A percentile compares a stretch with the other conserved stretches of the same genome.
phyloP scores from a whole-genome alignment of 2,797 vertebrate species.

The Cynopterus sphinx region DNA sequence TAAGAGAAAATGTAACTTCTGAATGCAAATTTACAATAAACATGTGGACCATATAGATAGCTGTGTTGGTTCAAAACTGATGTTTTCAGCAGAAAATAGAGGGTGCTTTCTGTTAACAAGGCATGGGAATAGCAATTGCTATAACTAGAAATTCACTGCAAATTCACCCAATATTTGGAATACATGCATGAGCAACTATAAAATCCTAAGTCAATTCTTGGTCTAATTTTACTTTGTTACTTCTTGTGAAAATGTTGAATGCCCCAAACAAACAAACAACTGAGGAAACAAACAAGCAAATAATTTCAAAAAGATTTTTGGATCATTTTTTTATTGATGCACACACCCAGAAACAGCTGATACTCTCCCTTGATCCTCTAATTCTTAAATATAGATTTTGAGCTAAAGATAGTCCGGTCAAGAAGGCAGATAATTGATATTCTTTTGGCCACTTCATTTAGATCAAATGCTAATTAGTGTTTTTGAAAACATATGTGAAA shows the following conservation, averaged over 20 bases:
- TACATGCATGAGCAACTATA: slow-evolving; percentile 78
- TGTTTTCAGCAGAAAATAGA: neutral
- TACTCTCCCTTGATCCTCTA: neutral
- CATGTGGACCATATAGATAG: neutral
- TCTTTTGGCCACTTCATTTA: neutral
- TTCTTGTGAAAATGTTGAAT: slow-evolving; percentile 79
- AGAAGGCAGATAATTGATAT: slow-evolving; percentile 5
- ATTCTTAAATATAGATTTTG: slow-evolving; percentile 54
- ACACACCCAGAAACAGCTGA: neutral
- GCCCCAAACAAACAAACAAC: neutral
- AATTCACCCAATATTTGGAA: slow-evolving; percentile 81
- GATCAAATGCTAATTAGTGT: neutral
- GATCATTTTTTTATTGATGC: slow-evolving; percentile 6
- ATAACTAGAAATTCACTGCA: slow-evolving; percentile 65
- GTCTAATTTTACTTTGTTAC: slow-evolving; percentile 75
- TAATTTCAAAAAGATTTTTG: slow-evolving; percentile 1
- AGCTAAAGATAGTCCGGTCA: slow-evolving; percentile 53
- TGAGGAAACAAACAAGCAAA: neutral
- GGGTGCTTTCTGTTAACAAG: neutral
- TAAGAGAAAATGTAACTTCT: slow-evolving; percentile 53
- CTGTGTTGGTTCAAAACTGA: slow-evolving; percentile 34
- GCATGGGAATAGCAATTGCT: slow-evolving; percentile 65
- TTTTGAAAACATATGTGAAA: neutral
- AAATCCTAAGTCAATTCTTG: slow-evolving; percentile 85
- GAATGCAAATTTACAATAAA: neutral